Conservation (phyloP, 2,888 invertebrate species). For the Hypsopygia costalis region DNA sequence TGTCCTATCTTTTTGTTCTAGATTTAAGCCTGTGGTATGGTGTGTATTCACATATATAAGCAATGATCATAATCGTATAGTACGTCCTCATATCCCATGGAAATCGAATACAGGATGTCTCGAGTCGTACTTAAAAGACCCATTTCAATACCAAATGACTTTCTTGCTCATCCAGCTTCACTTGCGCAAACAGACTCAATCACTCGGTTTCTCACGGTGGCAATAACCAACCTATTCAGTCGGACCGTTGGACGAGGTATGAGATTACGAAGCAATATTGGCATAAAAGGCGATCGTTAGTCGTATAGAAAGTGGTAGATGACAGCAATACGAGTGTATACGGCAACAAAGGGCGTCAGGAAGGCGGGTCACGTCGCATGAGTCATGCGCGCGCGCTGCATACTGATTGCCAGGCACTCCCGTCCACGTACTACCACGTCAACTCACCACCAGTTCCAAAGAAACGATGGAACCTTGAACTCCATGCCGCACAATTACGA, state of each 20-base stretch:
- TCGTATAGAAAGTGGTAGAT: slow-evolving; percentile 43
- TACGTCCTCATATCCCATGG: neutral
- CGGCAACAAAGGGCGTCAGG: slow-evolving; percentile 39
- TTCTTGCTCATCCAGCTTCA: neutral
- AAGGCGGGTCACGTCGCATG: slow-evolving; percentile 59
- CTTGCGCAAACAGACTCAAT: neutral
- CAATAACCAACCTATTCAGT: slow-evolving; percentile 23
- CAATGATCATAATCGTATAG: neutral
- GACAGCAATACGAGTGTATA: slow-evolving; percentile 38
- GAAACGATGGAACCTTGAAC: neutral
- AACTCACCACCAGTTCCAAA: neutral
- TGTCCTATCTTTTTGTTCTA: too few species aligned
- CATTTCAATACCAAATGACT: slow-evolving; percentile 4
- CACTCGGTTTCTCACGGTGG: slow-evolving; percentile 9
- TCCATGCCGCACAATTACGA: slow-evolving; percentile 8
- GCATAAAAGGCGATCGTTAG: slow-evolving; percentile 39
- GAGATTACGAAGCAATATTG: slow-evolving; percentile 33
- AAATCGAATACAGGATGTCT: neutral
- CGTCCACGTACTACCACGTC: slow-evolving; percentile 8
- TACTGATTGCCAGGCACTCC: slow-evolving; percentile 50
- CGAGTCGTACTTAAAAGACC: neutral
- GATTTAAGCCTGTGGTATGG: too few species aligned
- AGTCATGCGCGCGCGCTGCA: slow-evolving; percentile 49
- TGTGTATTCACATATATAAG: too few species aligned
- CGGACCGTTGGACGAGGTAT: slow-evolving; percentile 17